Conservation (phyloP, 1,140 invertebrate species). For the Spodoptera litura region DNA sequence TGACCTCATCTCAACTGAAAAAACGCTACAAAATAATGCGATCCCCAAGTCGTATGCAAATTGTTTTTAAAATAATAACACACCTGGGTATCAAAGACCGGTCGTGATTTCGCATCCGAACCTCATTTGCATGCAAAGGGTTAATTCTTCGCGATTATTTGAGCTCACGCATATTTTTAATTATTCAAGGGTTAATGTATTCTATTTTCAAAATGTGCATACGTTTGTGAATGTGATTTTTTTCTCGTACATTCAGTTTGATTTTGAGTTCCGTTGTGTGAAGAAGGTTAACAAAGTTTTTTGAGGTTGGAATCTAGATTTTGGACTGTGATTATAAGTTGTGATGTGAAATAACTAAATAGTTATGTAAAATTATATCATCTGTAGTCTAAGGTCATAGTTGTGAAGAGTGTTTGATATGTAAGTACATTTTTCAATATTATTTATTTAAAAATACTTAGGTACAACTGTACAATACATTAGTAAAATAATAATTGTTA, state of each 20-base stretch:
- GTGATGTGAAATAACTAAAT: neutral
- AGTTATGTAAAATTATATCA: neutral
- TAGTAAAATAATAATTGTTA: no score
- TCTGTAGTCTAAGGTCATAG: neutral
- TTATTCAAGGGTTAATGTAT: conserved; percentile 85
- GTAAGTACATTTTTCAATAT: neutral
- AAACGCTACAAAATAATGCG: conserved; percentile 35
- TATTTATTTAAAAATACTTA: no score
- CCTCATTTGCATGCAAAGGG: conserved; percentile 82
- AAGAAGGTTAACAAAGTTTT: conserved; percentile 55
- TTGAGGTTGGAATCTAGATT: neutral
- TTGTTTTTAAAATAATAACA: conserved; percentile 70
- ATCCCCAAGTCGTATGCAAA: conserved; percentile 45
- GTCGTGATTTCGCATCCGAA: conserved; percentile 73
- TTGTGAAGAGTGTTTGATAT: no score
- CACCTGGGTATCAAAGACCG: conserved; percentile 73
- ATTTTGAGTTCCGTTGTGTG: conserved; percentile 71
- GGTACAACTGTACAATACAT: no score
- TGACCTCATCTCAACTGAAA: conserved; percentile 25
- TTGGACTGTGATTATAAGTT: no score
- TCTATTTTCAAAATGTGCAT: conserved; percentile 72
- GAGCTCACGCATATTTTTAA: conserved; percentile 84
- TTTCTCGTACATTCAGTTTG: conserved; percentile 70
- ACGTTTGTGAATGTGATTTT: conserved; percentile 70
- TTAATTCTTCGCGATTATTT: conserved; percentile 83